Percentiles rank a stretch among this genome's conserved stretches.
Conservation (phyloP, 1,140 invertebrate species). For the Drosophila nigrodunni region DNA sequence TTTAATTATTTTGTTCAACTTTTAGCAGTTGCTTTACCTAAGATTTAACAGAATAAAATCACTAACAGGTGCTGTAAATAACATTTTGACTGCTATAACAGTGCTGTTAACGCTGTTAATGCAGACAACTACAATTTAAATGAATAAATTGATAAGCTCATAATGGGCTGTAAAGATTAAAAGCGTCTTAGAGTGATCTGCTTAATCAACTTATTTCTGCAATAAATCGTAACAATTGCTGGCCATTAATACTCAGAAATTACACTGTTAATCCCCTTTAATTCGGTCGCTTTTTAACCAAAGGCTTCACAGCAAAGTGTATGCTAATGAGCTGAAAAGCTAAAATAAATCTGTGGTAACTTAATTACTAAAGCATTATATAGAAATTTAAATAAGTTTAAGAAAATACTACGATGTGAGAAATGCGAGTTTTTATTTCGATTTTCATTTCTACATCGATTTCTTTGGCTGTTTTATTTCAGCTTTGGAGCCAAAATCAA, state of each 20-base stretch:
- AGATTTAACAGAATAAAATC: no score
- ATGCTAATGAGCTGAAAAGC: not conserved
- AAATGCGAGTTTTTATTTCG: not conserved
- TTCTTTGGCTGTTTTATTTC: slow-evolving; percentile 4
- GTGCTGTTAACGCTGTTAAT: no score
- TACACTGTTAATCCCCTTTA: not conserved
- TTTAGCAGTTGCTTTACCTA: not conserved
- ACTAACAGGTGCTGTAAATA: no score
- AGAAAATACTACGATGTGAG: not conserved
- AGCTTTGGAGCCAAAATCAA: slow-evolving; percentile 67
- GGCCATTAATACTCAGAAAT: not conserved
- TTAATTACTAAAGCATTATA: slow-evolving; percentile 54
- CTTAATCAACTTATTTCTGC: not conserved
- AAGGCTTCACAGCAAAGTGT: not conserved
- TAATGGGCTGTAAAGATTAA: not conserved
- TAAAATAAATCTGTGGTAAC: slow-evolving; percentile 11
- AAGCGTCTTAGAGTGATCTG: not conserved
- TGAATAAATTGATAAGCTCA: not conserved
- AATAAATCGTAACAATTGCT: not conserved
- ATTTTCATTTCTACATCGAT: not conserved
- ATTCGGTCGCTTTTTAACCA: not conserved
- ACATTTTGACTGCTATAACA: no score
- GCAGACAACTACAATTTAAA: no score
- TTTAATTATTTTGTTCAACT: not conserved
- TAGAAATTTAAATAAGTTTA: slow-evolving; percentile 33